Evolutionary conservation across 1,140 invertebrate species (phyloP).

Genomic region (Hylyphantes graminicola): DNA sequence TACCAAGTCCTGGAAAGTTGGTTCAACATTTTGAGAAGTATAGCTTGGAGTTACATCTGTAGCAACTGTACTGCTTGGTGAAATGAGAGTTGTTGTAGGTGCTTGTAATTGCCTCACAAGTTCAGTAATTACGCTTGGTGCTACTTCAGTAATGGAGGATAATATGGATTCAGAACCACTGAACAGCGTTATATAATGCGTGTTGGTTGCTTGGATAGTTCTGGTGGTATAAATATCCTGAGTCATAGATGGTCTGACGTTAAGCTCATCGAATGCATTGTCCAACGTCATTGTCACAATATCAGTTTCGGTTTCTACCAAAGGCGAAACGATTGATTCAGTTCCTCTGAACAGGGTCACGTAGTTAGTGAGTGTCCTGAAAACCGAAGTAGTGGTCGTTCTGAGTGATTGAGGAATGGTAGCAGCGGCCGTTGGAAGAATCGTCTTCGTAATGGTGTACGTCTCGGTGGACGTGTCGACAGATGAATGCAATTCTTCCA

Average conservation of each 20-base stretch:
- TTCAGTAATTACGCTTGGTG: conserved; percentile 62
- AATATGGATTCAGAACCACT: conserved; percentile 59
- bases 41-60: conserved; percentile 3
- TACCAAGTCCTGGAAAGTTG: conserved; percentile 57
- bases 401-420: conserved; percentile 7
- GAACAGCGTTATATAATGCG: conserved; percentile 63
- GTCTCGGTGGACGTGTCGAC: conserved; percentile 62
- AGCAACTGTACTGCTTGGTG: background rate
- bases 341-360: conserved; percentile 88
- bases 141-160: conserved; percentile 63
- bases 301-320: conserved; percentile 76
- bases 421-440: conserved; percentile 46
- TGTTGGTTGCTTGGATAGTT: conserved; percentile 62
- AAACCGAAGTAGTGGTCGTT: conserved; percentile 51
- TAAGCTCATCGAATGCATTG: background rate
- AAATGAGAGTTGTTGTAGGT: background rate
- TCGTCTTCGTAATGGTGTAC: conserved; percentile 57
- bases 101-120: conserved; percentile 32
- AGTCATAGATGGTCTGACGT: background rate
- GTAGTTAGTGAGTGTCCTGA: conserved; percentile 75
- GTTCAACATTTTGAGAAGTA: conserved; percentile 17
- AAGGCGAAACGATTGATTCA: conserved; percentile 81
- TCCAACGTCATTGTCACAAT: conserved; percentile 57
- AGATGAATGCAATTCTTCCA: conserved; percentile 63
- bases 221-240: conserved; percentile 50